phyloP scores from a whole-genome alignment of 2,113 vertebrate genomes.

The Erinaceus europaeus region DNA sequence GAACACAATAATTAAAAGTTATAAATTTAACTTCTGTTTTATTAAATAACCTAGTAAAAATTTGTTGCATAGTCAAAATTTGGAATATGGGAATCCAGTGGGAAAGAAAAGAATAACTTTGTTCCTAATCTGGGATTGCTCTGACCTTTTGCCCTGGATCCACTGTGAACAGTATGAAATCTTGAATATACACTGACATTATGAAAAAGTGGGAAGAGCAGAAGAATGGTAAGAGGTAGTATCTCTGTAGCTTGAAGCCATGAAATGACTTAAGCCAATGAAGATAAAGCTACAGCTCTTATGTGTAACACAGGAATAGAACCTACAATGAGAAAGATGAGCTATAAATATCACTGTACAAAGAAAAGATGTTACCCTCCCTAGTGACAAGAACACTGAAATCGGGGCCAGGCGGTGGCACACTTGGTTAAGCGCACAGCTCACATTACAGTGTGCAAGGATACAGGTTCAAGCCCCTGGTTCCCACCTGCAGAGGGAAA shows the following conservation, averaged over 20 bases:
- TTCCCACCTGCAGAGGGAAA: too few relatives aligned
- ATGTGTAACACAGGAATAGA: too few relatives aligned
- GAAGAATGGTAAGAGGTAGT: neutral
- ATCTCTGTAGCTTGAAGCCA: neutral
- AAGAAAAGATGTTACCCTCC: too few relatives aligned
- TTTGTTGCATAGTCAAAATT: slow-evolving; percentile 2
- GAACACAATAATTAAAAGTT: neutral
- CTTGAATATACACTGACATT: neutral
- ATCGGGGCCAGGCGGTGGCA: too few relatives aligned
- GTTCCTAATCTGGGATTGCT: neutral
- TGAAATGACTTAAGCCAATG: too few relatives aligned
- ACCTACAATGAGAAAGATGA: too few relatives aligned
- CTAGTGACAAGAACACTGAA: too few relatives aligned
- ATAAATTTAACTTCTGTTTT: slow-evolving; percentile 3
- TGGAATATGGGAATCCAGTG: neutral
- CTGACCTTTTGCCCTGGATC: neutral
- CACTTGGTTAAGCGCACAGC: too few relatives aligned
- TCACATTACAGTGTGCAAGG: too few relatives aligned
- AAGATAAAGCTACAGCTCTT: too few relatives aligned
- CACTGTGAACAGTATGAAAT: neutral
- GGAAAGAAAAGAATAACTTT: neutral
- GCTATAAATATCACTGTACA: too few relatives aligned
- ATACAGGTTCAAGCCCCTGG: too few relatives aligned
- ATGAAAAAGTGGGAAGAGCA: neutral
- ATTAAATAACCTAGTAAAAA: neutral